Conservation (phyloP, 2,888 invertebrate species). For the Nephrocerus scutellatus region DNA sequence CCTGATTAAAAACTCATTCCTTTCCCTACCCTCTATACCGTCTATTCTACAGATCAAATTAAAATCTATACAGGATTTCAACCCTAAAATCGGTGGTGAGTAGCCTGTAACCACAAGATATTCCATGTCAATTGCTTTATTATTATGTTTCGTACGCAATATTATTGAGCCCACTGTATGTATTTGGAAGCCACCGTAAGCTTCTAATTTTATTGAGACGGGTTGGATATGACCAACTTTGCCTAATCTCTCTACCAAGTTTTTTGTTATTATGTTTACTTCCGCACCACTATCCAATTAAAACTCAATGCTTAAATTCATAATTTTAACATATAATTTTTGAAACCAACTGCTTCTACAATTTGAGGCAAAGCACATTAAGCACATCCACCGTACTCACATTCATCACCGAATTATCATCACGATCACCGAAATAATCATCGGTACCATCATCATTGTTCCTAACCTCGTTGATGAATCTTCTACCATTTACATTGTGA, state of each 20-base stretch:
- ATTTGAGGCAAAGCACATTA: slow-evolving; percentile 7
- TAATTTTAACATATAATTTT: not conserved
- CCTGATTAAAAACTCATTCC: slow-evolving; percentile 1
- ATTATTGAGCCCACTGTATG: slow-evolving; percentile 2
- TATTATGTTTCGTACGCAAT: slow-evolving; percentile 1
- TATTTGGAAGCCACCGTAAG: slow-evolving; percentile 10
- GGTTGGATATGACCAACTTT: slow-evolving; percentile 1
- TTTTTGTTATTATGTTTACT: slow-evolving; percentile 6
- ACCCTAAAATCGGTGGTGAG: slow-evolving; percentile 5
- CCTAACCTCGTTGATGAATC: not conserved
- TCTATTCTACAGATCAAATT: slow-evolving; percentile 5
- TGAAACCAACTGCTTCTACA: slow-evolving; percentile 5
- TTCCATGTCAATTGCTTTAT: slow-evolving; percentile 1
- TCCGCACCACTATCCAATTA: slow-evolving; percentile 7
- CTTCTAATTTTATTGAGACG: slow-evolving; percentile 3
- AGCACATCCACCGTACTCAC: slow-evolving; percentile 7
- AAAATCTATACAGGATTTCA: slow-evolving; percentile 5
- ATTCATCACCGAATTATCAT: slow-evolving; percentile 9
- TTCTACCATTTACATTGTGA: too few species aligned
- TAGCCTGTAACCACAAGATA: not conserved
- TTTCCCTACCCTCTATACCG: not conserved
- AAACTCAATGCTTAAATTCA: slow-evolving; percentile 5
- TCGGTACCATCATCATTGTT: slow-evolving; percentile 3
- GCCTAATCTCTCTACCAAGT: slow-evolving; percentile 4
- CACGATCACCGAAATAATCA: slow-evolving; percentile 6